Base-by-base conservation (phyloP, 2,888 invertebrate genomes). In the Netelia fuscicornis region DNA sequence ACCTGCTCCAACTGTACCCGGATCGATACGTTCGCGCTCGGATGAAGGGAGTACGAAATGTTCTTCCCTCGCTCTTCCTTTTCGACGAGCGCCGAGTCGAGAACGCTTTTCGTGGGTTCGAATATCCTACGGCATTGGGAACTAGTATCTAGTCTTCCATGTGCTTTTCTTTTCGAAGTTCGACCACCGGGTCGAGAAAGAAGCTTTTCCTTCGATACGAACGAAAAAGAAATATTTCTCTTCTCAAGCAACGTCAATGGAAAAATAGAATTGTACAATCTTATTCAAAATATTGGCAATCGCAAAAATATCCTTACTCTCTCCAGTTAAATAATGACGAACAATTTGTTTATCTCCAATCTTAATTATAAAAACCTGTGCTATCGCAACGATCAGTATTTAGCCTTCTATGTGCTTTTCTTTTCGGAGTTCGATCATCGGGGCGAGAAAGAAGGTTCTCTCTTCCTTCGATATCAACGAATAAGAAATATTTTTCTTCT, bases 1-100 rank as follows among this genome's bases (percentile, higher is more conserved):
- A 86, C 72, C 78, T 86, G 83, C 81, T 85, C 64, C 75, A 81
- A 82, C 81, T 58, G 71, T 13, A 42, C 25, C 25, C 48, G 70
- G 70, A 76, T 76, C 70, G 68, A 81, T 80, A 72, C 20, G 42
- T 70, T 70, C 64, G 70, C 75, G 52, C 60, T 62, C 68, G 68
- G 44, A 76, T 42, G 20, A 72, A 75, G 42, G 23, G 37, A 68
- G 72, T 56, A 70, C 60, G 79, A 65, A 62, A 58, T 60, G 58
- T 75, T 70, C 60, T 70, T n/a, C 68, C 54, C 68, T 67, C 78
- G 13, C 58, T 62, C 54, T 37, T 70, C 23, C 42, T 37, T 64
- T 54, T 68, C 56, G 77, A 83, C 77, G 83, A 83, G 78, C 71
- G 17, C 60, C 60, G 67, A 60, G 44, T 62, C 58, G 60, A 76